These are phyloP conservation scores for Nysson spinosus DNA, from an alignment of 2,888 invertebrate species.

Conservation along the genomic window DNA sequence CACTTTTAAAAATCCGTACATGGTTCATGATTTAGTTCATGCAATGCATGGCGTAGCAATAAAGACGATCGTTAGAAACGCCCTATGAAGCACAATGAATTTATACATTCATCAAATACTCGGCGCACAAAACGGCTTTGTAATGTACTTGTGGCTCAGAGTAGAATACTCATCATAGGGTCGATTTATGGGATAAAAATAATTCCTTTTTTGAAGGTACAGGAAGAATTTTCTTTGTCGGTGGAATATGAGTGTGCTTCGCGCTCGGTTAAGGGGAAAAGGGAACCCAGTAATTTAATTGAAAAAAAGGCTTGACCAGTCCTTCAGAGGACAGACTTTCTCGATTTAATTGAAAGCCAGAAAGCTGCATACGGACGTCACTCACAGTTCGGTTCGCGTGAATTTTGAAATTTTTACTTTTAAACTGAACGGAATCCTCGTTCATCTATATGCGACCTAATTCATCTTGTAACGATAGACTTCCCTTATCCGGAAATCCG, in stretches of 20 bases:
- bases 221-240: conserved; percentile 25
- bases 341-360: conserved; percentile 58
- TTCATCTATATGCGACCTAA: conserved; percentile 14
- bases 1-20: too few species aligned
- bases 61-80: too few species aligned
- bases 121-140: not conserved
- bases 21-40: too few species aligned
- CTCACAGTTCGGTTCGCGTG: conserved; percentile 1
- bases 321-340: conserved; percentile 22
- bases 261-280: not conserved
- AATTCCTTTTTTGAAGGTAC: conserved; percentile 28
- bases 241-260: not conserved
- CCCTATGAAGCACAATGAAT: too few species aligned
- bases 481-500: too few species aligned
- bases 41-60: too few species aligned
- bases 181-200: conserved; percentile 24
- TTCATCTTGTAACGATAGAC: conserved; percentile 13
- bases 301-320: conserved; percentile 31
- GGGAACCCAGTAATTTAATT: conserved; percentile 48
- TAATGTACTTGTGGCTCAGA: too few species aligned
- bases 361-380: conserved; percentile 31
- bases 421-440: conserved; percentile 1
- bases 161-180: too few species aligned
- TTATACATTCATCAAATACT: too few species aligned
- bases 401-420: conserved; percentile 26